Conservation (phyloP, 1,140 invertebrate genomes). For the Trichomalopsis sarcophagae region DNA sequence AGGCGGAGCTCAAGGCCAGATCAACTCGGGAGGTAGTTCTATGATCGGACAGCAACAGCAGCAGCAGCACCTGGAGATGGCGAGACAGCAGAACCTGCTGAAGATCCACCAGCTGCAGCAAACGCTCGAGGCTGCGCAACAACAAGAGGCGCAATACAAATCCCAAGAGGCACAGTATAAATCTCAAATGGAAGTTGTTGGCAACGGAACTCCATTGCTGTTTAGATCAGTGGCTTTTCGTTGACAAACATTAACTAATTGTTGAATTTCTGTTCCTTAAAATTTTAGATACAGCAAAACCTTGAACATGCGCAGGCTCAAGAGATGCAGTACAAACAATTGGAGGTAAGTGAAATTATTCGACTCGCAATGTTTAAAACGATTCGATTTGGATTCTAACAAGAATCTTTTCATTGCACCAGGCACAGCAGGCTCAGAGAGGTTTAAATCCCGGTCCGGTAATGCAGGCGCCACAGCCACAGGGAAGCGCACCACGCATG, state of each 20-base stretch:
- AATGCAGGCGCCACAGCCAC: constrained; percentile 67
- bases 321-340: constrained; percentile 85
- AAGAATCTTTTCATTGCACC: background rate
- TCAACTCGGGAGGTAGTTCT: constrained; percentile 34
- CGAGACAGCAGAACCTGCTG: constrained; percentile 81
- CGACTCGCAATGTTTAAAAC: constrained; percentile 28
- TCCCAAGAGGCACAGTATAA: constrained; percentile 79
- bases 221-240: constrained; percentile 42
- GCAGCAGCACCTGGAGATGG: constrained; percentile 76
- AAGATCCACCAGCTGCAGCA: constrained; percentile 82
- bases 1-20: constrained; percentile 41
- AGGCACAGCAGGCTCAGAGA: constrained; percentile 72
- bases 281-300: constrained; percentile 80
- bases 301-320: constrained; percentile 86
- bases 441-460: constrained; percentile 65
- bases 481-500: constrained; percentile 77
- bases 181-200: constrained; percentile 53
- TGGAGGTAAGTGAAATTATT: constrained; percentile 76
- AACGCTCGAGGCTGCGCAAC: constrained; percentile 83
- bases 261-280: constrained; percentile 26
- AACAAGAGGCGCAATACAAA: constrained; percentile 85
- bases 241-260: constrained; percentile 4
- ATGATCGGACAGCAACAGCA: constrained; percentile 63
- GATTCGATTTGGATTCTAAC: background rate
- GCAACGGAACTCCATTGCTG: constrained; percentile 49